phyloP scores from a whole-genome alignment of 2,113 vertebrate genomes.

The Romanogobio albipinnatus region DNA sequence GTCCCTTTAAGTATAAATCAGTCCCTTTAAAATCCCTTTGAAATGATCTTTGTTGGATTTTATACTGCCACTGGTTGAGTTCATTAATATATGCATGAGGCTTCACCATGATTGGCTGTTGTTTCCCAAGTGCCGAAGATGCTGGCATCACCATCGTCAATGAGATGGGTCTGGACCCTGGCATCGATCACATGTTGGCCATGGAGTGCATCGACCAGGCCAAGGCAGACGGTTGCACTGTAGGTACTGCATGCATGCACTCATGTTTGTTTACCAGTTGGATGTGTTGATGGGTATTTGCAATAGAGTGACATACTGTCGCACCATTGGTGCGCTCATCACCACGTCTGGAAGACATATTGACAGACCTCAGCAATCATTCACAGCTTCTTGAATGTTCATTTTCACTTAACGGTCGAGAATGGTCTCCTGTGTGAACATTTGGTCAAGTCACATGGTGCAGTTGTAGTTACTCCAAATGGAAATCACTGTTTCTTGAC shows the following conservation, averaged over 20 bases:
- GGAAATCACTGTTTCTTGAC: constrained; percentile 15
- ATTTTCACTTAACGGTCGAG: constrained; percentile 35
- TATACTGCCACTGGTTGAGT: constrained; percentile 17
- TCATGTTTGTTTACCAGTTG: constrained; percentile 48
- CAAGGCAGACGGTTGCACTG: constrained; percentile 88
- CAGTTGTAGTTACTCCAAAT: constrained; percentile 13
- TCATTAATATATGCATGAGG: not conserved
- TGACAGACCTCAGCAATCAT: constrained; percentile 52
- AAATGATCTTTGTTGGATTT: not conserved
- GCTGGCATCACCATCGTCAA: constrained; percentile 90
- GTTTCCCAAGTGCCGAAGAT: constrained; percentile 78
- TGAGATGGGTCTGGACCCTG: constrained; percentile 97
- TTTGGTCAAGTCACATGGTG: constrained; percentile 25
- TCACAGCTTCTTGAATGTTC: constrained; percentile 43
- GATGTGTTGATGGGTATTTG: constrained; percentile 43
- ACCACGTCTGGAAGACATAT: constrained; percentile 43
- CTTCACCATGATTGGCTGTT: constrained; percentile 33
- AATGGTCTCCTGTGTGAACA: not conserved
- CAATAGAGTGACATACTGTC: constrained; percentile 43
- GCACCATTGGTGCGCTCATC: constrained; percentile 41
- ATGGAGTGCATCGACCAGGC: constrained; percentile 96
- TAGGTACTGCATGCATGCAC: constrained; percentile 70
- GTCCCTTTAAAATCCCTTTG: not conserved
- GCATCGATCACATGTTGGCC: constrained; percentile 97
- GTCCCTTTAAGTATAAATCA: too few relatives aligned